Evolutionary conservation across 2,113 vertebrate species (phyloP).

Genomic region (Falcunculus frontatus): DNA sequence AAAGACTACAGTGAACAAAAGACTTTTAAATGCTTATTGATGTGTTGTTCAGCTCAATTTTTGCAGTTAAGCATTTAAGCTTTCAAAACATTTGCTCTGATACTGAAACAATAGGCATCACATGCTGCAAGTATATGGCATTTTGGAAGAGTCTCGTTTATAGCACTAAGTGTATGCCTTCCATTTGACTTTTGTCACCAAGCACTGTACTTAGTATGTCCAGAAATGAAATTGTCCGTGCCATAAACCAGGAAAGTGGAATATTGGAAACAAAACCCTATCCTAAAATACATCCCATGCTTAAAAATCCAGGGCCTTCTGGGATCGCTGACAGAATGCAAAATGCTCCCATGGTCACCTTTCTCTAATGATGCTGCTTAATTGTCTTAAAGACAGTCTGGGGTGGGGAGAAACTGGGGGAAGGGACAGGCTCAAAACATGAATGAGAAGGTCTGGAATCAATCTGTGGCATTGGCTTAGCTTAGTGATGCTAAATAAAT

Average conservation of each 20-base stretch:
- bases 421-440: not conserved
- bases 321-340: not conserved
- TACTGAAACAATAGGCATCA: not conserved
- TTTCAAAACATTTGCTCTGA: not conserved
- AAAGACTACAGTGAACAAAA: not conserved
- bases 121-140: not conserved
- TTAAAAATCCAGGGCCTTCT: not conserved
- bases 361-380: not conserved
- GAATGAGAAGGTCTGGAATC: not conserved
- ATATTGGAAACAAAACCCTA: not conserved
- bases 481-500: not conserved
- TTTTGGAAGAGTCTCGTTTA: not conserved
- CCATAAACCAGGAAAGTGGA: not conserved
- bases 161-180: not conserved
- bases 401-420: accelerated
- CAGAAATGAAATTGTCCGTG: not conserved
- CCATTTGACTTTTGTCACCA: not conserved
- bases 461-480: not conserved
- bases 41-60: not conserved
- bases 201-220: not conserved
- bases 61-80: not conserved
- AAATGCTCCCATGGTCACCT: not conserved
- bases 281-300: not conserved
- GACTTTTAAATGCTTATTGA: not conserved
- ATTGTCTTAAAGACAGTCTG: not conserved